Evolutionary conservation across 2,113 vertebrate genomes (phyloP), one percentile per base, ranked within the genome.

Genomic region (Azemiops feae): DNA sequence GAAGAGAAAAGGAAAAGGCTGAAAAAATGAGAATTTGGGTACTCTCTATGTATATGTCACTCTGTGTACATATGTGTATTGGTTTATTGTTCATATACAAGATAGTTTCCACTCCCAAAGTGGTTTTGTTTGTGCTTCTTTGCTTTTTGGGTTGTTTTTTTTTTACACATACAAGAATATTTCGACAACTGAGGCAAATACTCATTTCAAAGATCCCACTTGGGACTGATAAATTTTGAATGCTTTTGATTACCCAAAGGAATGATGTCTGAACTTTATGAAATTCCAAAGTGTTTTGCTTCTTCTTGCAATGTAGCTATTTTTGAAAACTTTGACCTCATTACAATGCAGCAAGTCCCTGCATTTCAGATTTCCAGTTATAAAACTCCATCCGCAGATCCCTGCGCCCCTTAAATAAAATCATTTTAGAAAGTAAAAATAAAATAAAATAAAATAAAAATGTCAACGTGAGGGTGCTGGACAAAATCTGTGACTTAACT

Each of bases 261-360:
- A 95, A 96, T 74, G 14, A 95, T 96, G 95, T 86, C 89, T 27
- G 91, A 52, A 50, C 58, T 95, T 97, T 97, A 92, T 95, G 92
- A 95, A 88, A 94, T 94, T 92, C 92, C 60, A 86, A 1, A 52
- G 60, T 91, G 53, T 4, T 81, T 96, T 95, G 93, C 93, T 93
- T 96, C 95, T 94, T 95, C 93, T 93, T 95, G 92, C 91, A 96
- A 95, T 89, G 95, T 91, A 74, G 95, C 93, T 97, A 94, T 85
- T 95, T 90, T 93, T 88, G 93, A 90, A 22, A 94, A 94, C 60
- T 94, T 95, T 96, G 93, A 96, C 96, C 96, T 95, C 94, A 94
- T 93, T 93, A 54, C 0, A 25, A 89, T 94, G 92, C 87, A 94
- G 60, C 8, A 95, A 57, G 93, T 95, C 45, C 20, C 11, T 91